Evolutionary conservation across 2,888 invertebrate genomes (phyloP).

Genomic region (Morpho helenor): DNA sequence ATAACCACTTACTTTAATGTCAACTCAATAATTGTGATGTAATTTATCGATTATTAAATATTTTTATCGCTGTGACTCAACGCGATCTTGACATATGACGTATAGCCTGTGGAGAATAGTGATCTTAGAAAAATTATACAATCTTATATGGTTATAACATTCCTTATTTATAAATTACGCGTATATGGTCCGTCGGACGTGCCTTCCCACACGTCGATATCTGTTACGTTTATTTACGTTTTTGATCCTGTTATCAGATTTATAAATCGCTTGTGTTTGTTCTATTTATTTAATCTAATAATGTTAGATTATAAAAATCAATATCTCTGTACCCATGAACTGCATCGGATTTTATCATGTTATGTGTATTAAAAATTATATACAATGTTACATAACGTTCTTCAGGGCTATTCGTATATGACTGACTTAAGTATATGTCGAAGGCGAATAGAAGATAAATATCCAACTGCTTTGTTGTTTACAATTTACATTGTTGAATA

Average conservation of each 20-base stretch:
- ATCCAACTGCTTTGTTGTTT: too few relatives aligned
- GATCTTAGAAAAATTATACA: conserved; percentile 17
- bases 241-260: conserved; percentile 18
- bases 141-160: conserved; percentile 2
- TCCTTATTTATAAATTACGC: conserved; percentile 8
- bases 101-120: conserved; percentile 1
- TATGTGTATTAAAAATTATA: not conserved
- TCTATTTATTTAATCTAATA: conserved; percentile 1
- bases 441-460: too few relatives aligned
- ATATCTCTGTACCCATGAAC: not conserved
- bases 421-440: too few relatives aligned
- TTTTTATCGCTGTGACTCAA: conserved; percentile 13
- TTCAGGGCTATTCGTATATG: too few relatives aligned
- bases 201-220: conserved; percentile 17
- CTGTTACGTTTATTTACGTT: conserved; percentile 17
- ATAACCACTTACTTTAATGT: too few relatives aligned
- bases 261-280: conserved; percentile 1
- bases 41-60: conserved; percentile 3
- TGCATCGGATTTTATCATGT: not conserved
- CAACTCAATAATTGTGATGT: not conserved
- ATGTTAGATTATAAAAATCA: conserved; percentile 6
- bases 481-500: too few relatives aligned
- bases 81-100: conserved; percentile 15
- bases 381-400: too few relatives aligned
- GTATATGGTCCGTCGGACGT: conserved; percentile 15